phyloP scores from a whole-genome alignment of 2,888 invertebrate species.

The Oscheius onirici region DNA sequence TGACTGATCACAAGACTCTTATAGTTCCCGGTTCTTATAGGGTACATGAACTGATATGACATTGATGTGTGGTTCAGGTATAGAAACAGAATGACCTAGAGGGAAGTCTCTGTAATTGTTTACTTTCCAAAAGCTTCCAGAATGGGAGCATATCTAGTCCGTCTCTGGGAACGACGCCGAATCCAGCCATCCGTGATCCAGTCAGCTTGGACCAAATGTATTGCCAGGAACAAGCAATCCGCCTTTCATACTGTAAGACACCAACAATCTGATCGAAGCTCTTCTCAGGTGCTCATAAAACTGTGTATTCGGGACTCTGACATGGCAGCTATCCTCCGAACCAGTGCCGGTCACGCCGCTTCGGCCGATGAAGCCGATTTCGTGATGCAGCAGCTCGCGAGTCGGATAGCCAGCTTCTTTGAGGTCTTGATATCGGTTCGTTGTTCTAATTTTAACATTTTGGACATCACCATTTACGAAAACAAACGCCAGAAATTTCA shows the following conservation, averaged over 20 bases:
- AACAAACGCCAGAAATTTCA: background rate
- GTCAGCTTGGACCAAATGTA: slow-evolving; percentile 32
- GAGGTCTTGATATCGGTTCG: slow-evolving; percentile 11
- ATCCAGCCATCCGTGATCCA: slow-evolving; percentile 28
- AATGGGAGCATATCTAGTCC: slow-evolving; percentile 35
- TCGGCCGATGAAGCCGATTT: slow-evolving; percentile 37
- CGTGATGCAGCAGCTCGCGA: slow-evolving; percentile 33
- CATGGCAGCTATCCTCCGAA: slow-evolving; percentile 15
- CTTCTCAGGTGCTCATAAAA: slow-evolving; percentile 20
- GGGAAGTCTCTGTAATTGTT: background rate
- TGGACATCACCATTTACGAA: background rate
- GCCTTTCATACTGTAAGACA: slow-evolving; percentile 21
- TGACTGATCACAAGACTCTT: background rate
- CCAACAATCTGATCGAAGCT: background rate
- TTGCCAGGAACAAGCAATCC: slow-evolving; percentile 5
- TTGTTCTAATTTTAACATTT: background rate
- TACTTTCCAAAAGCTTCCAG: background rate
- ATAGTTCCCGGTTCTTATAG: background rate
- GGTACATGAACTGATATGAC: background rate
- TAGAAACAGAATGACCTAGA: background rate
- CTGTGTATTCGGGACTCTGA: slow-evolving; percentile 11
- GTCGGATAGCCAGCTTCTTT: slow-evolving; percentile 34
- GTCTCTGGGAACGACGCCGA: slow-evolving; percentile 33
- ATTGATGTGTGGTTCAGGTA: background rate
- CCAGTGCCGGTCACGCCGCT: slow-evolving; percentile 19